Evolutionary conservation across 2,888 invertebrate species (phyloP).

Genomic region (Drosophila anomelani): DNA sequence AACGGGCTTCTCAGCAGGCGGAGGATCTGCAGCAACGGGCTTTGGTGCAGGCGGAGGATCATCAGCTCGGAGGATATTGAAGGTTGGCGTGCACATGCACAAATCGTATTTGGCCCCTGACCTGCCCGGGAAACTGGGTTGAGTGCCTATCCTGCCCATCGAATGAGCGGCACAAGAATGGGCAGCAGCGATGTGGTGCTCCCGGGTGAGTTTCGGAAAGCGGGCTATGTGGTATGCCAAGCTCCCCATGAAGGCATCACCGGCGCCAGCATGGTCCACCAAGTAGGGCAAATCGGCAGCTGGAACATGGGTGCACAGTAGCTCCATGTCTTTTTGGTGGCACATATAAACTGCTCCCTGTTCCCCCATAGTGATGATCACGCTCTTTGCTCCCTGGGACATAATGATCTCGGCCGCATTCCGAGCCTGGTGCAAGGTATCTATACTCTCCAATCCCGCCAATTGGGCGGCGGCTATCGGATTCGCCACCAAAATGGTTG

Average conservation of each 20-base stretch:
- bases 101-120: conserved; percentile 11
- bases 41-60: neutral
- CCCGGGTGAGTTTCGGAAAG: conserved; percentile 86
- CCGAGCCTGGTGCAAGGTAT: conserved; percentile 86
- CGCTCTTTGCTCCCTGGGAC: conserved; percentile 89
- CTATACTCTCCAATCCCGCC: conserved; percentile 83
- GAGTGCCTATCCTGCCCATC: conserved; percentile 86
- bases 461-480: conserved; percentile 92
- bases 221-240: conserved; percentile 91
- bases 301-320: conserved; percentile 86
- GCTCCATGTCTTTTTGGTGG: conserved; percentile 59
- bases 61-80: conserved; percentile 14
- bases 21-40: neutral
- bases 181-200: conserved; percentile 90
- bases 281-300: conserved; percentile 88
- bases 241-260: conserved; percentile 97
- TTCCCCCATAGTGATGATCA: conserved; percentile 94
- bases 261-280: conserved; percentile 96
- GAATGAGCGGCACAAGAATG: conserved; percentile 92
- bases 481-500: conserved; percentile 96
- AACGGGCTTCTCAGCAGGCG: neutral
- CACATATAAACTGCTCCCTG: conserved; percentile 90
- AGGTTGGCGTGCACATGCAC: conserved; percentile 33
- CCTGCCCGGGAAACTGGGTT: conserved; percentile 54
- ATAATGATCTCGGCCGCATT: conserved; percentile 88